A percentile compares a stretch with the other conserved stretches of the same genome.
Conservation (phyloP, 2,113 vertebrate species). For the Ochotona princeps region DNA sequence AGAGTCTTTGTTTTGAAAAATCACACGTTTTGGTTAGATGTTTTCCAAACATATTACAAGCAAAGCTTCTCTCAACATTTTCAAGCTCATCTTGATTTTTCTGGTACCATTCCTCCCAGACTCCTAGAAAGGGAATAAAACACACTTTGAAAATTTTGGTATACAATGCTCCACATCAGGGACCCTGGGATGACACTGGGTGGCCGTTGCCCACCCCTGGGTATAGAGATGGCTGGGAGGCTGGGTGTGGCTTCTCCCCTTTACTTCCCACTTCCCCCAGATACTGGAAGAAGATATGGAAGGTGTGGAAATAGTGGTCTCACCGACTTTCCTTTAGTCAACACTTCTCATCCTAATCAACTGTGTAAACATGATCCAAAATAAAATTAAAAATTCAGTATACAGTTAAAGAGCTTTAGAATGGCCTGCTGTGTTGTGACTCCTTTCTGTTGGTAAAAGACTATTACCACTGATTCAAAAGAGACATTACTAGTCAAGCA, state of each 20-base stretch:
- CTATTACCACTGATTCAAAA: background rate
- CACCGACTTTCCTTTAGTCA: too few relatives aligned
- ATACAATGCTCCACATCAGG: background rate
- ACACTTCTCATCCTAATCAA: too few relatives aligned
- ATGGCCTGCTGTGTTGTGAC: background rate
- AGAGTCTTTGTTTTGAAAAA: conserved; percentile 60
- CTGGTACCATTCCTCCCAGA: conserved; percentile 65
- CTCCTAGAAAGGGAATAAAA: background rate
- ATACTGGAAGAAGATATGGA: too few relatives aligned
- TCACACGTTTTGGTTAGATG: conserved; percentile 22
- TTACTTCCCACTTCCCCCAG: too few relatives aligned
- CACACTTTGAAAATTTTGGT: background rate
- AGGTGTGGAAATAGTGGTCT: too few relatives aligned
- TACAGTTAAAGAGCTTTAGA: background rate
- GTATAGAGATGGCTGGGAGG: too few relatives aligned
- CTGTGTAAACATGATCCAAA: too few relatives aligned
- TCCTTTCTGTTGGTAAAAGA: background rate
- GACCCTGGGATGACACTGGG: too few relatives aligned
- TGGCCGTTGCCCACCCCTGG: too few relatives aligned
- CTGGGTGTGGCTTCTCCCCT: too few relatives aligned
- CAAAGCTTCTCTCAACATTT: conserved; percentile 33
- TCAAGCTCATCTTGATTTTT: conserved; percentile 52
- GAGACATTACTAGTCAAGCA: background rate
- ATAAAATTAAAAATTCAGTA: background rate
- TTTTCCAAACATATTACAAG: conserved; percentile 38